Evolutionary conservation across 2,113 vertebrate genomes (phyloP), one percentile per base, ranked within the genome.

Genomic region (Pavo muticus): DNA sequence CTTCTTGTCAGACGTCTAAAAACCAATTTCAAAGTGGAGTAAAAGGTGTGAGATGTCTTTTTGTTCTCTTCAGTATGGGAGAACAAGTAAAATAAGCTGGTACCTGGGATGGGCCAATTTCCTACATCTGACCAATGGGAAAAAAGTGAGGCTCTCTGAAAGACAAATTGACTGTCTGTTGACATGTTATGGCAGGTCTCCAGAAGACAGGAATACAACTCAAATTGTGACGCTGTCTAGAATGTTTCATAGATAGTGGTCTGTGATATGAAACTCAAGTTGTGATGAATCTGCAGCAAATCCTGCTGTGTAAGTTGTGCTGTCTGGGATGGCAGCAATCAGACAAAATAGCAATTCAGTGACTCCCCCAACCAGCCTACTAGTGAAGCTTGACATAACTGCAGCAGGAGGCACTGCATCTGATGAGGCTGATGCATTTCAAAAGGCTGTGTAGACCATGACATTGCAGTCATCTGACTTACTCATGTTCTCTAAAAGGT

Each of bases 131-230:
- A 67, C 60, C 80, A 81, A n/a, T 11, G 25, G 1, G 2, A 2
- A 76, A 70, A 80, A 63, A 48, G 4, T 7, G 48, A 64, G 50
- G 32, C 76, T 74, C 39, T 77, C 45, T 15, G 47, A 71, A 86
- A 75, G 65, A 70, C 76, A 71, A 35, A 21, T 1, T 60, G 39
- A 56, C 72, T 60, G 59, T 88, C 69, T 95, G 86, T 64, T 45
- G 74, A 21, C 1, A 1, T 10, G 47, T 29, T 74, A 14, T 71
- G 64, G 82, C 60, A 67, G 47, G 37, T 27, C 80, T 94, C 42
- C 88, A 67, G 65, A 93, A 90, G 50, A 61, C 25, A 87, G 30
- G 79, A 78, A 30, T 61, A 24, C 69, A 84, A 47, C 56, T 86
- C 19, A 6, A 71, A 35, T 70, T 93, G 52, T 88, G 84, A 81